phyloP scores from a whole-genome alignment of 2,888 invertebrate genomes.

The Ceramica pisi region DNA sequence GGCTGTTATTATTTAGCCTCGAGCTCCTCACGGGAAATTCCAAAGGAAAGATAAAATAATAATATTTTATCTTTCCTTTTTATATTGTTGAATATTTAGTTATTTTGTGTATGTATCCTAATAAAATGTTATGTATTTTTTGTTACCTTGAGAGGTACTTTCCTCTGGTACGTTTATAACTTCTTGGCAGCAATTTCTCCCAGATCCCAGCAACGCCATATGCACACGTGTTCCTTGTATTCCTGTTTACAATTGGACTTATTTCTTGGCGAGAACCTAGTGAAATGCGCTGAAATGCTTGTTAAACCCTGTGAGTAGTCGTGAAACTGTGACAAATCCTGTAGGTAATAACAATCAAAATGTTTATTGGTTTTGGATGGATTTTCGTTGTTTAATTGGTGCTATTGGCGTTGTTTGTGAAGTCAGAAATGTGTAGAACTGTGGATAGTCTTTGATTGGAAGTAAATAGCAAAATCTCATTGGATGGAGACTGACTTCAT shows the following conservation, averaged over 20 bases:
- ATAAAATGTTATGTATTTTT: not conserved
- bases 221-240: constrained; percentile 42
- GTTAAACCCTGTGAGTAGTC: constrained; percentile 19
- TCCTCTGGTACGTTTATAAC: not conserved
- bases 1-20: too few species aligned
- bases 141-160: not conserved
- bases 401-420: not conserved
- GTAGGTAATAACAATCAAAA: constrained; percentile 13
- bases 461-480: not conserved
- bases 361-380: constrained; percentile 43
- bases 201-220: not conserved
- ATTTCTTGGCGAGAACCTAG: constrained; percentile 34
- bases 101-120: too few species aligned
- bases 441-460: not conserved
- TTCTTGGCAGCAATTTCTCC: not conserved
- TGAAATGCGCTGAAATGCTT: constrained; percentile 30
- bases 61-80: too few species aligned
- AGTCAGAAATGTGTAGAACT: not conserved
- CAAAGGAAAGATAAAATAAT: too few species aligned
- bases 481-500: too few species aligned
- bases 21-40: too few species aligned
- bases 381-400: constrained; percentile 32
- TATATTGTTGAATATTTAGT: too few species aligned
- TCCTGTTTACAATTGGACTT: constrained; percentile 28
- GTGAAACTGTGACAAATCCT: constrained; percentile 42